A percentile compares a stretch with the other conserved stretches of the same genome.
phyloP scores from a whole-genome alignment of 1,140 invertebrate genomes.

The Apocrypta bakeri region DNA sequence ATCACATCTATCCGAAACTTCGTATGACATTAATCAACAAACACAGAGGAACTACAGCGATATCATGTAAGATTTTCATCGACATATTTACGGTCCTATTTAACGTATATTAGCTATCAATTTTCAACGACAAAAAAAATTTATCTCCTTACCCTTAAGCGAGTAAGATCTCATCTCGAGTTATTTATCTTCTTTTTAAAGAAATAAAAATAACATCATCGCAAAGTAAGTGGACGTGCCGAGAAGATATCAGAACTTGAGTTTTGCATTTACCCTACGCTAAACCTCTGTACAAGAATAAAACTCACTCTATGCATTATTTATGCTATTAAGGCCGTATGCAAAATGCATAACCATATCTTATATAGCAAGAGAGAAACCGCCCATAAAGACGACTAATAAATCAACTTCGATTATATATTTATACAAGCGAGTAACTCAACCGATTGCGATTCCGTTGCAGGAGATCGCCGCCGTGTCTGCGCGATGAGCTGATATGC shows the following conservation, averaged over 20 bases:
- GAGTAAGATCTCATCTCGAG: neutral
- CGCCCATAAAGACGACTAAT: neutral
- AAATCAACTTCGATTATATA: neutral
- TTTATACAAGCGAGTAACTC: neutral
- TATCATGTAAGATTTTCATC: neutral
- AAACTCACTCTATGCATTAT: neutral
- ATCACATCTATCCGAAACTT: neutral
- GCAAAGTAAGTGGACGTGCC: too few species aligned
- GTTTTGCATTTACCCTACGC: neutral
- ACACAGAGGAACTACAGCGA: neutral
- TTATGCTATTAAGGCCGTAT: neutral
- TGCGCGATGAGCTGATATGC: conserved; percentile 65
- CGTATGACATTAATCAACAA: neutral
- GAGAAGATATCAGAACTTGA: neutral
- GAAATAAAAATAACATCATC: too few species aligned
- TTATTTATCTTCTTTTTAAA: too few species aligned
- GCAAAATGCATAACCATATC: neutral
- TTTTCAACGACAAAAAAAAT: too few species aligned
- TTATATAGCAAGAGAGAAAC: neutral
- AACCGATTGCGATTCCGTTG: too few species aligned
- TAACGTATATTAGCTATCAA: neutral
- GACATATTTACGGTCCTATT: neutral
- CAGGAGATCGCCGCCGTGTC: conserved; percentile 49
- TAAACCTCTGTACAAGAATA: neutral
- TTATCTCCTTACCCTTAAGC: too few species aligned